Evolutionary conservation across 1,140 invertebrate species (phyloP), one percentile per base, ranked within the genome.

Genomic region (Sesamia nonagrioides): DNA sequence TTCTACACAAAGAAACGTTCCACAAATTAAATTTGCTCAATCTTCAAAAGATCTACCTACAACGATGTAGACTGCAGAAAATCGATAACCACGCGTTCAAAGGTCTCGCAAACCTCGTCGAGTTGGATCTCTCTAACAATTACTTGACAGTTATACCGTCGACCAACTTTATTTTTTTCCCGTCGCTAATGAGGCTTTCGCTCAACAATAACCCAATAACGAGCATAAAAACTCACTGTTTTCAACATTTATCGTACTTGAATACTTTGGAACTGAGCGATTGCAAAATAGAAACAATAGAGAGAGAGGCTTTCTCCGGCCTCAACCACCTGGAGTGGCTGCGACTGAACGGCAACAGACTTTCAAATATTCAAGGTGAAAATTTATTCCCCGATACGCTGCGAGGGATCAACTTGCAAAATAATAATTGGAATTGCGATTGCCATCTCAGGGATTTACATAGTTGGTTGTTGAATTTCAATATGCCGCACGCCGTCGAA

Each of bases 401-500:
- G 48, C 96, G 97, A 78, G 97, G 97, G 50, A 96, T 98, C 35
- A 97, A 97, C 72, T 94, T 99, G 33, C 97, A 98, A 86, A 97
- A 97, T 85, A 99, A 99, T 95, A 97, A 97, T 58, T 99, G 98
- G 98, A 95, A 96, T 58, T 99, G 98, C 91, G 97, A 98, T 89
- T 99, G 98, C 89, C 96, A 96, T 72, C 94, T 98, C 58, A 91
- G 97, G 52, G 96, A 97, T 81, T 93, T 99, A 84, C 96, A 98
- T 79, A 92, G 95, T 27, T 99, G 98, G 98, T 95, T 99, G 74
- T 94, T 96, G 37, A 96, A 96, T 85, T 97, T 97, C 85, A 97
- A 97, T 86, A 96, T 97, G 52, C 97, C 98, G 0, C 96, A 97
- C 73, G 95, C 96, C 0, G 97, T 97, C 21, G 97, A 97, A 81